Percentiles rank a stretch among this genome's conserved stretches.
Evolutionary conservation across 2,113 vertebrate genomes (phyloP).

Genomic region (Glaucidium brasilianum): DNA sequence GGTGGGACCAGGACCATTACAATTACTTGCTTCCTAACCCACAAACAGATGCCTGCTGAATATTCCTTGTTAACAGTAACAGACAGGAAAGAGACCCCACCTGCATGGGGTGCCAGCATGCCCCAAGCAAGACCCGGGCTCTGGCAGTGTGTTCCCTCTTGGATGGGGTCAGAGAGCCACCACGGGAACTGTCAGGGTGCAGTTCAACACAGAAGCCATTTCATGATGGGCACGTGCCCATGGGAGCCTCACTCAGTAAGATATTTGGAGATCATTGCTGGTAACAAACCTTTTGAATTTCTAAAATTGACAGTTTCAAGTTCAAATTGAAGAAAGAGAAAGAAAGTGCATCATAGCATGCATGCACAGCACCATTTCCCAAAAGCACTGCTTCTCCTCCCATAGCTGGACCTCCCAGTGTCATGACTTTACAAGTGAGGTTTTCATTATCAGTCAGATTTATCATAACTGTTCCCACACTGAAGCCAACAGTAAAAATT

Average conservation of each 20-base stretch:
- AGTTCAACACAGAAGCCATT: not conserved
- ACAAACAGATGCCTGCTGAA: not conserved
- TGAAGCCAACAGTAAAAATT: not conserved
- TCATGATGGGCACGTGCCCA: not conserved
- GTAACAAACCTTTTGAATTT: not conserved
- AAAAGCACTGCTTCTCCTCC: not conserved
- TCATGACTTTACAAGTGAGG: not conserved
- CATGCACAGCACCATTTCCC: not conserved
- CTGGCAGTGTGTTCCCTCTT: accelerated
- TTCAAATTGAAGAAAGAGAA: not conserved
- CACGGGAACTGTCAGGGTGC: not conserved
- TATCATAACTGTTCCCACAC: not conserved
- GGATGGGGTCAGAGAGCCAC: not conserved
- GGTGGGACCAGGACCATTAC: not conserved
- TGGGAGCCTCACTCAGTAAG: not conserved
- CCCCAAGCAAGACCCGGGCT: not conserved
- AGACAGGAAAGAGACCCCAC: not conserved
- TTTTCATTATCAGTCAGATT: not conserved
- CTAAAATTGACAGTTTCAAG: not conserved
- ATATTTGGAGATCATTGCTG: not conserved
- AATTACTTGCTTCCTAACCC: not conserved
- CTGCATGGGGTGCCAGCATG: accelerated
- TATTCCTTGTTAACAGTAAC: not conserved
- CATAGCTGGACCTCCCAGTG: accelerated
- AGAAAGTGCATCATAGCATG: not conserved